phyloP scores from a whole-genome alignment of 2,888 invertebrate species.

The Arge pagana region DNA sequence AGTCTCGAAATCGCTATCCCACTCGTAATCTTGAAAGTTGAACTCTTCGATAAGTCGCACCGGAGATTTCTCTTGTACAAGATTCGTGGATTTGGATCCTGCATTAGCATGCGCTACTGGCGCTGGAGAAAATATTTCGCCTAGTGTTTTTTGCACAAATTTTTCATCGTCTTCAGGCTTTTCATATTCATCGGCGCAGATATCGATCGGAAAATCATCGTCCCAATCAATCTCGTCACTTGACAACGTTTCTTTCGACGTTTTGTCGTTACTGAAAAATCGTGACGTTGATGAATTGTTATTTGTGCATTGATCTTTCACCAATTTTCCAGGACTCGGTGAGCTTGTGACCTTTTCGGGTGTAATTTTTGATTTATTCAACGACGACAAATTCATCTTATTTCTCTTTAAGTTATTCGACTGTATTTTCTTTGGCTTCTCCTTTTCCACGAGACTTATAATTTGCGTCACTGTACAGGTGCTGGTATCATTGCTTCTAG shows the following conservation, averaged over 20 bases:
- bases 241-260: background rate
- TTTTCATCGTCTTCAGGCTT: too few relatives aligned
- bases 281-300: too few relatives aligned
- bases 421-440: background rate
- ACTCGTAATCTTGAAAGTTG: conserved; percentile 34
- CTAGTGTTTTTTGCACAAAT: background rate
- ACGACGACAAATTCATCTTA: background rate
- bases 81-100: too few relatives aligned
- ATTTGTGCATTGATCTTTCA: too few relatives aligned
- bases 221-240: conserved; percentile 9
- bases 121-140: too few relatives aligned
- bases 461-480: conserved; percentile 7
- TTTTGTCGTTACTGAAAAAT: too few relatives aligned
- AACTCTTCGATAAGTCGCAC: background rate
- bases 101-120: too few relatives aligned
- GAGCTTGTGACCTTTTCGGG: too few relatives aligned
- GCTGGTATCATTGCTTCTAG: background rate
- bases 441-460: conserved; percentile 3
- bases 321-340: too few relatives aligned
- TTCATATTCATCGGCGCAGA: too few relatives aligned
- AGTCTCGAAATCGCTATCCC: conserved; percentile 39
- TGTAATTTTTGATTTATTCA: background rate
- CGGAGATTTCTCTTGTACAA: background rate
- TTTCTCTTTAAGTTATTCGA: conserved; percentile 3
- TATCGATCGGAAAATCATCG: too few relatives aligned